phyloP scores from a whole-genome alignment of 2,113 vertebrate species.

The Phalacrocorax carbo region DNA sequence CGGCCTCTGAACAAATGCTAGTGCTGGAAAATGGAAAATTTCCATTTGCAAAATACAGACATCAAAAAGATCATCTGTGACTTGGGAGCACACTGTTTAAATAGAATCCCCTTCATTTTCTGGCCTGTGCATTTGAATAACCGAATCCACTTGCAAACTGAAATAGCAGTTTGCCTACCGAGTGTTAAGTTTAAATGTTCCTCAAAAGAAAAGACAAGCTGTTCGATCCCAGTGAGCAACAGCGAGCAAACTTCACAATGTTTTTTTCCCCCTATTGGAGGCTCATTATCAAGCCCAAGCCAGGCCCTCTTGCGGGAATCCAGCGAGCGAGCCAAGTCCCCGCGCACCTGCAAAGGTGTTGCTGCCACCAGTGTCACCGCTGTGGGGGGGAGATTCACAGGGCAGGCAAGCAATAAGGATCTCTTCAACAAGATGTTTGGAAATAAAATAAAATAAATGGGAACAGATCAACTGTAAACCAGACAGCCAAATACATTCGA shows the following conservation, averaged over 20 bases:
- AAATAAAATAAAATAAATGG: neutral
- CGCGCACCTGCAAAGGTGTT: neutral
- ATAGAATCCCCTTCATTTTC: conserved; percentile 69
- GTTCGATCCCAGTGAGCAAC: conserved; percentile 52
- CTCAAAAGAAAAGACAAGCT: conserved; percentile 68
- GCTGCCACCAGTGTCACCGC: neutral
- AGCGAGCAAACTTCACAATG: conserved; percentile 41
- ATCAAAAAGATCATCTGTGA: conserved; percentile 72
- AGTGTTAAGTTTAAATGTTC: conserved; percentile 66
- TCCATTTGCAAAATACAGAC: conserved; percentile 70
- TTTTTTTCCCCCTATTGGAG: neutral
- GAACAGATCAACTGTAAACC: neutral
- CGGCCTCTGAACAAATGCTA: conserved; percentile 53
- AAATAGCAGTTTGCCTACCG: conserved; percentile 66
- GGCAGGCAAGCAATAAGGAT: neutral
- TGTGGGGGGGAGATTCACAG: neutral
- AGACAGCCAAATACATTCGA: neutral
- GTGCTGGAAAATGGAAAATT: conserved; percentile 63
- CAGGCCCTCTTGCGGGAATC: neutral
- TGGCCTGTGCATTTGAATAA: conserved; percentile 67
- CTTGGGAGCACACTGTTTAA: conserved; percentile 61
- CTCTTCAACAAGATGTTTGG: neutral
- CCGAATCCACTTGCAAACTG: conserved; percentile 63
- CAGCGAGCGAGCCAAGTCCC: neutral
- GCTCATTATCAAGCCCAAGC: neutral